A percentile compares a stretch with the other conserved stretches of the same genome.
These are phyloP conservation scores for Heliothis peltigera DNA, from an alignment of 2,888 invertebrate species.

Conservation along the genomic window DNA sequence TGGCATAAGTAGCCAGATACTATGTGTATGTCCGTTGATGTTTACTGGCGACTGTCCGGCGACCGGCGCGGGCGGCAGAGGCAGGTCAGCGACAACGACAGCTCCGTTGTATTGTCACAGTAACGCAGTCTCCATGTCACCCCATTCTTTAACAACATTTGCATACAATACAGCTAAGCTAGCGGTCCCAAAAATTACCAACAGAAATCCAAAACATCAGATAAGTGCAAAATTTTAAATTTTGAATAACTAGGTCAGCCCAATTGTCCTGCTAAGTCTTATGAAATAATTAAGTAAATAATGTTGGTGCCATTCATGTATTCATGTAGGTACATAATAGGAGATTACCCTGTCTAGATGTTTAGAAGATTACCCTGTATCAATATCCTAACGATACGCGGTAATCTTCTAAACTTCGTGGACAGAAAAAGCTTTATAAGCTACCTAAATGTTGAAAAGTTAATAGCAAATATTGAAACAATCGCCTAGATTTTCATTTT, in stretches of 20 bases:
- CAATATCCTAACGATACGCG: too few relatives aligned
- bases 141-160: constrained; percentile 68
- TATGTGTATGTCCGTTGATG: constrained; percentile 3
- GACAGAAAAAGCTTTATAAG: too few relatives aligned
- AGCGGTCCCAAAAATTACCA: constrained; percentile 69
- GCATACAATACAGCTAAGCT: constrained; percentile 76
- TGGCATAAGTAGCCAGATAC: not conserved
- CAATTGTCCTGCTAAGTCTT: constrained; percentile 58
- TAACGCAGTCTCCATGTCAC: constrained; percentile 60
- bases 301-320: too few relatives aligned
- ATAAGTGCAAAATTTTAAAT: constrained; percentile 61
- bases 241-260: constrained; percentile 62
- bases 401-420: too few relatives aligned
- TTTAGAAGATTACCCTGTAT: too few relatives aligned
- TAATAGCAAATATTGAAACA: too few relatives aligned
- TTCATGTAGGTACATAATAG: too few relatives aligned
- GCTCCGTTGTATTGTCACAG: constrained; percentile 53
- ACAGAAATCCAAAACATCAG: constrained; percentile 63
- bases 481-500: too few relatives aligned
- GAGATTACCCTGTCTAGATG: too few relatives aligned
- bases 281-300: constrained; percentile 58
- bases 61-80: not conserved
- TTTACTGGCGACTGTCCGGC: constrained; percentile 12
- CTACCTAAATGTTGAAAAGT: too few relatives aligned
- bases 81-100: constrained; percentile 35